Base-by-base conservation (phyloP, 2,113 vertebrate genomes). In the Odontesthes bonariensis region DNA sequence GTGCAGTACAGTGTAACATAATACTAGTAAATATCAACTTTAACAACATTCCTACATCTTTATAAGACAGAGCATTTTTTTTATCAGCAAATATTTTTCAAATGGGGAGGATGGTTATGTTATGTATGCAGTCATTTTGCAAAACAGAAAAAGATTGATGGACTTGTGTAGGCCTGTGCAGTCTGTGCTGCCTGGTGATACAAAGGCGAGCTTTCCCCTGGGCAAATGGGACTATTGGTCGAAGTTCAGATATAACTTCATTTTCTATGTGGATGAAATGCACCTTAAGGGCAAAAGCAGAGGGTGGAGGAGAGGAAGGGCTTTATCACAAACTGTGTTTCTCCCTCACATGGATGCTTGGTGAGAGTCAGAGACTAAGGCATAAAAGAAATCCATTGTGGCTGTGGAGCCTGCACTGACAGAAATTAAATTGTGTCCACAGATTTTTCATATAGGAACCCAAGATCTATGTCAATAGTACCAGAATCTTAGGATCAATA, bases 241-340 rank as follows among this genome's bases (percentile, higher is more conserved):
- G 96, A 90, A 96, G 94, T 95, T 97, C 95, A 89, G 95, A 96
- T 66, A 96, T 95, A 82, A 97, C 96, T 95, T 97, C 94, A 95
- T 97, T 98, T 93, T 96, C 95, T 92, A 96, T 96, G 27, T 96
- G 96, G 94, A 97, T 96, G 93, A 97, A 97, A 86, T 96, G 95
- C 96, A 90, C 96, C 96, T 97, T 92, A 76, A 86, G 92, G 81
- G 77, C 82, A 84, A 64, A 89, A 67, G 73, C 84, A 81, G 81
- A 23, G 79, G 58, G 73, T 81, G 65, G 66, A 77, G 75, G 53
- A 79, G 64, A 75, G 69, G 82, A 84, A 77, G 71, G 69, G 55
- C 73, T 72, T 70, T 62, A 59, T 73, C 53, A 79, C 71, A 84
- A 69, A 57, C 71, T 74, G 81, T 77, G 82, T 81, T 89, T 85